A percentile compares a stretch with the other conserved stretches of the same genome.
Evolutionary conservation across 2,888 invertebrate species (phyloP).

Genomic region (Drosophila meridiana): DNA sequence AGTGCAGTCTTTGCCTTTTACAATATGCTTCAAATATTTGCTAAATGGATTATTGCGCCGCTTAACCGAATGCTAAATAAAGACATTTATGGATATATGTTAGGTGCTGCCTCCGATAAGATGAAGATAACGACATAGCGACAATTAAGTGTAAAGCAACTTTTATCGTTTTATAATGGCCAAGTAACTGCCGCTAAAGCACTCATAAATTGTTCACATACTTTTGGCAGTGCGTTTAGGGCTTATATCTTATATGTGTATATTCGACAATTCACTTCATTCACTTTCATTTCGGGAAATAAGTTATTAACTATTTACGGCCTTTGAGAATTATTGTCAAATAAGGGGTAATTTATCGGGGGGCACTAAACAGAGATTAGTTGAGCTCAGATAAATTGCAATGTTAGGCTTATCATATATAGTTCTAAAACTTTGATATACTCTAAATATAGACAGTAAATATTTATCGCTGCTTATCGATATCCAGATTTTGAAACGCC

Average conservation of each 20-base stretch:
- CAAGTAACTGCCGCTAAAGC: neutral
- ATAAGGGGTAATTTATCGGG: neutral
- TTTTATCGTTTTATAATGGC: constrained; percentile 31
- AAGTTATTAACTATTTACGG: neutral
- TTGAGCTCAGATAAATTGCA: neutral
- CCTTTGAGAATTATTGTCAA: neutral
- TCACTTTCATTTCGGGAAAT: neutral
- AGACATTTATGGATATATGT: constrained; percentile 49
- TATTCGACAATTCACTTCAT: neutral
- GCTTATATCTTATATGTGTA: neutral
- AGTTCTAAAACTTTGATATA: neutral
- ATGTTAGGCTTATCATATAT: neutral
- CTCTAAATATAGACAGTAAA: too few species aligned
- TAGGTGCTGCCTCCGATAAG: constrained; percentile 35
- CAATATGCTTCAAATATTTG: constrained; percentile 19
- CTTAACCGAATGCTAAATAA: constrained; percentile 28
- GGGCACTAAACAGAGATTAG: neutral
- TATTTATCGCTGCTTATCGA: neutral
- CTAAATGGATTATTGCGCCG: constrained; percentile 27
- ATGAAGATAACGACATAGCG: constrained; percentile 36
- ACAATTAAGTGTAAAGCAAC: constrained; percentile 12
- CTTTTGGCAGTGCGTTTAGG: neutral
- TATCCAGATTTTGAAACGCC: neutral
- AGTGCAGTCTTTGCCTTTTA: constrained; percentile 19
- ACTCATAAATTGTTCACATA: neutral